Conservation (phyloP, 2,797 vertebrate genomes). For the Pyrocephalus nanus region DNA sequence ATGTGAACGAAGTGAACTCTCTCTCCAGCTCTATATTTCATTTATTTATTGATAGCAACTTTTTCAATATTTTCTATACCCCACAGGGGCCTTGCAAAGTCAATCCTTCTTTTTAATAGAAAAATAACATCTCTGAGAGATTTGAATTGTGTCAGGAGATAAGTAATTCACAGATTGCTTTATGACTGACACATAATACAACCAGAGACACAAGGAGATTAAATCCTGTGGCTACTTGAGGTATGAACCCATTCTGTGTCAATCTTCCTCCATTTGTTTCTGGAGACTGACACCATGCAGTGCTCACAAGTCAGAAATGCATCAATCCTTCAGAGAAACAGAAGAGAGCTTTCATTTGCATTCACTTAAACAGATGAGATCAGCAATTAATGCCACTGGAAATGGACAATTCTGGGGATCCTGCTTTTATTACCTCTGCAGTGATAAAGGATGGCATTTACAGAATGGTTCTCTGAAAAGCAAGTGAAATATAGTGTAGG, state of each 20-base stretch:
- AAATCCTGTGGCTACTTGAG: slow-evolving; percentile 8
- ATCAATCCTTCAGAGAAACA: slow-evolving; percentile 16
- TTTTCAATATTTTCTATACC: neutral
- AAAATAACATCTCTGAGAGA: slow-evolving; percentile 47
- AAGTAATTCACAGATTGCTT: slow-evolving; percentile 25
- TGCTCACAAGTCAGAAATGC: neutral
- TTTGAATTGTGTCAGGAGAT: slow-evolving; percentile 50
- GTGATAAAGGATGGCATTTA: slow-evolving; percentile 31
- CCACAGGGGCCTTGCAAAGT: neutral
- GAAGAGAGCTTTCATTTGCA: neutral
- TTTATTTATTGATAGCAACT: neutral
- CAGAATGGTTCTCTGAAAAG: neutral
- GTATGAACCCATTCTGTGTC: neutral
- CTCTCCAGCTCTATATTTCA: neutral
- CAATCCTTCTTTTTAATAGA: slow-evolving; percentile 46
- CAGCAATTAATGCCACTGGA: neutral
- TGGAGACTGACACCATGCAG: neutral
- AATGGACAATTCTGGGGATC: slow-evolving; percentile 5
- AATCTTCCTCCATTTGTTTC: slow-evolving; percentile 25
- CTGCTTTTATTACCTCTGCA: neutral
- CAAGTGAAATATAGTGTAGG: neutral
- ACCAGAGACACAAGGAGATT: neutral
- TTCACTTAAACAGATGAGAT: slow-evolving; percentile 25
- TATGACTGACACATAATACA: slow-evolving; percentile 13
- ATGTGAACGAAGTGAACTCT: neutral